Percentiles rank a stretch among this genome's conserved stretches.
phyloP scores from a whole-genome alignment of 2,113 vertebrate genomes.

The Galbula dea region DNA sequence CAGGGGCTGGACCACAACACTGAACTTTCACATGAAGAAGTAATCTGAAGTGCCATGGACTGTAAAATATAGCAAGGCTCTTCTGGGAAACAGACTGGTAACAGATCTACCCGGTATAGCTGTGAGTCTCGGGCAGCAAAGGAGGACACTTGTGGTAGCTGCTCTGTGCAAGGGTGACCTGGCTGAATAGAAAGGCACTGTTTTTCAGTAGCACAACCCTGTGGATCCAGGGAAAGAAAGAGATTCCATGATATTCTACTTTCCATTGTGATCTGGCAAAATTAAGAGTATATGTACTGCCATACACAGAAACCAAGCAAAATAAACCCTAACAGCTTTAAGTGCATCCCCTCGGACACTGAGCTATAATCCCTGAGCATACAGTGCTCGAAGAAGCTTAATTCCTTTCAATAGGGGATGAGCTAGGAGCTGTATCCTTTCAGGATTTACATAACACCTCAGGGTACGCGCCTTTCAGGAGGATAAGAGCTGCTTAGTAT shows the following conservation, averaged over 20 bases:
- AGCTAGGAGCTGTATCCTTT: slow-evolving; percentile 30
- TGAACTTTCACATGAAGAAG: background rate
- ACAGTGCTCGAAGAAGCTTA: background rate
- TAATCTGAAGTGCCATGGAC: background rate
- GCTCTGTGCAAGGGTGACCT: background rate
- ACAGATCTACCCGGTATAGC: background rate
- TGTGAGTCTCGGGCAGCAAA: background rate
- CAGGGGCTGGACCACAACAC: background rate
- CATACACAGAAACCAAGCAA: background rate
- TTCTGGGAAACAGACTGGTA: background rate
- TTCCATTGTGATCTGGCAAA: background rate
- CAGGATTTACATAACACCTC: slow-evolving; percentile 25
- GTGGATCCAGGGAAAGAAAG: background rate
- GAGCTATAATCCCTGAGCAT: slow-evolving; percentile 7
- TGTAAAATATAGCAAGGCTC: background rate
- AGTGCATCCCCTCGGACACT: background rate
- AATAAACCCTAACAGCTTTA: background rate
- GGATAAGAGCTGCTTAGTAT: background rate
- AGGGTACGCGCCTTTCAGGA: background rate
- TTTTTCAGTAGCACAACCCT: background rate
- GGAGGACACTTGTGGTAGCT: background rate
- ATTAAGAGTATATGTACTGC: background rate
- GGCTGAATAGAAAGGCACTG: background rate
- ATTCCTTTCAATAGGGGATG: slow-evolving; percentile 57
- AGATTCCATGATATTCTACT: background rate